A percentile compares a stretch with the other conserved stretches of the same genome.
phyloP scores from a whole-genome alignment of 2,113 vertebrate species.

The Myrmecobius fasciatus region DNA sequence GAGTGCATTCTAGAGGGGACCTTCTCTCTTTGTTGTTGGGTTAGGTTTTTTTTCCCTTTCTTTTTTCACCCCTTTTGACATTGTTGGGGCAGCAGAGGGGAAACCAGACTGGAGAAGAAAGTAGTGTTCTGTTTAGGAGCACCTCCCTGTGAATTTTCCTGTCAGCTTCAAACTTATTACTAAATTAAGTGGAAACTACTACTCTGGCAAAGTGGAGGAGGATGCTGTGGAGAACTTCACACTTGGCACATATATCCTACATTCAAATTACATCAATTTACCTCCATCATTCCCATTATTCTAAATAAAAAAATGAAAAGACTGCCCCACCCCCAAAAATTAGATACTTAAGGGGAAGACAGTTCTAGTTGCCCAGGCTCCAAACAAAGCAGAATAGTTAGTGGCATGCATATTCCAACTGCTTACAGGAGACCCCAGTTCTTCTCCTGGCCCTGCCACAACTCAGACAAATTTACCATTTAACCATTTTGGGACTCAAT shows the following conservation, averaged over 20 bases:
- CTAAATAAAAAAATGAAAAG: conserved; percentile 30
- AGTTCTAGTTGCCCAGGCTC: not conserved
- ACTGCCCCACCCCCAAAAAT: not conserved
- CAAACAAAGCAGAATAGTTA: not conserved
- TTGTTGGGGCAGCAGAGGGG: not conserved
- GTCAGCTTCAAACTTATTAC: conserved; percentile 22
- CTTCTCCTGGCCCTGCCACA: not conserved
- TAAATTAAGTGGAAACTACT: not conserved
- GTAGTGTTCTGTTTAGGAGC: not conserved
- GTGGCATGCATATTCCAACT: not conserved
- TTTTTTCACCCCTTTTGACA: not conserved
- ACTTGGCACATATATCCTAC: not conserved
- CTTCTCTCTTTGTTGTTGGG: not conserved
- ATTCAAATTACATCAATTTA: not conserved
- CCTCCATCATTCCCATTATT: not conserved
- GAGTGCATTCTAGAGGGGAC: not conserved
- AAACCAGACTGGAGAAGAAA: conserved; percentile 36
- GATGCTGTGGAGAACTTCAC: not conserved
- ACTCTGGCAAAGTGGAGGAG: not conserved
- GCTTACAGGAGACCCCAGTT: not conserved
- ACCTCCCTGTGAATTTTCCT: conserved; percentile 25
- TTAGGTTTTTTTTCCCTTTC: not conserved
- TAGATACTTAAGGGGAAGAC: not conserved
- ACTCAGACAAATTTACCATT: not conserved
- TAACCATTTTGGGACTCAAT: not conserved